These are phyloP conservation scores for Aporophyla lueneburgensis DNA, from an alignment of 2,888 invertebrate genomes.

Conservation along the genomic window DNA sequence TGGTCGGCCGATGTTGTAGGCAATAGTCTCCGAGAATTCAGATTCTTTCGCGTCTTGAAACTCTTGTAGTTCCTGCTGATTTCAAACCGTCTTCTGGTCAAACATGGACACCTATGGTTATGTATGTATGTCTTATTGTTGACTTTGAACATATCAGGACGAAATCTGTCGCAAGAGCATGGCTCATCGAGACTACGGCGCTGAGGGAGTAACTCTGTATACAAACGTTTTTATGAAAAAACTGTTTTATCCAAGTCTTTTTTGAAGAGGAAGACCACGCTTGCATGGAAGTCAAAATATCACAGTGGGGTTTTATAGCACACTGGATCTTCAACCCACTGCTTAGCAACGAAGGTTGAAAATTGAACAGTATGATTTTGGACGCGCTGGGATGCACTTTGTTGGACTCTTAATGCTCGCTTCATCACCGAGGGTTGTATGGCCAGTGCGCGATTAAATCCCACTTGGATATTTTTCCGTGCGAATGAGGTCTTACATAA, in stretches of 20 bases:
- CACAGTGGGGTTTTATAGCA: too few relatives aligned
- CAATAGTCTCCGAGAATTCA: conserved; percentile 1
- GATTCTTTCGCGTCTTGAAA: conserved; percentile 30
- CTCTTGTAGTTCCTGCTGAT: conserved; percentile 15
- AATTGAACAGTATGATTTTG: too few relatives aligned
- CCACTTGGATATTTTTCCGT: too few relatives aligned
- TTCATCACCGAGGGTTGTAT: too few relatives aligned
- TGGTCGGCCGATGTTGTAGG: neutral
- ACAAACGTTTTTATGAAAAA: conserved; percentile 53
- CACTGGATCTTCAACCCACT: too few relatives aligned
- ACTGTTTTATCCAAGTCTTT: neutral
- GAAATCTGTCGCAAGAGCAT: conserved; percentile 49
- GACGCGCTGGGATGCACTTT: too few relatives aligned
- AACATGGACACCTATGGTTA: conserved; percentile 56
- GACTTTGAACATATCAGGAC: conserved; percentile 29
- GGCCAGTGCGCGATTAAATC: too few relatives aligned
- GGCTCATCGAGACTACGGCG: conserved; percentile 46
- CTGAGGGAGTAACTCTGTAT: conserved; percentile 39
- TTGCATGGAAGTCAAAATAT: too few relatives aligned
- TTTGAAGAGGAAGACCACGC: too few relatives aligned
- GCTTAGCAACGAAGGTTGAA: too few relatives aligned
- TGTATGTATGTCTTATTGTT: conserved; percentile 51
- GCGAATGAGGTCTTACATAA: too few relatives aligned
- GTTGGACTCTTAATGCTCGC: too few relatives aligned
- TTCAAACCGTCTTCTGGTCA: conserved; percentile 33